Evolutionary conservation across 1,140 invertebrate genomes (phyloP).

Genomic region (Schlechtendalia chinensis): DNA sequence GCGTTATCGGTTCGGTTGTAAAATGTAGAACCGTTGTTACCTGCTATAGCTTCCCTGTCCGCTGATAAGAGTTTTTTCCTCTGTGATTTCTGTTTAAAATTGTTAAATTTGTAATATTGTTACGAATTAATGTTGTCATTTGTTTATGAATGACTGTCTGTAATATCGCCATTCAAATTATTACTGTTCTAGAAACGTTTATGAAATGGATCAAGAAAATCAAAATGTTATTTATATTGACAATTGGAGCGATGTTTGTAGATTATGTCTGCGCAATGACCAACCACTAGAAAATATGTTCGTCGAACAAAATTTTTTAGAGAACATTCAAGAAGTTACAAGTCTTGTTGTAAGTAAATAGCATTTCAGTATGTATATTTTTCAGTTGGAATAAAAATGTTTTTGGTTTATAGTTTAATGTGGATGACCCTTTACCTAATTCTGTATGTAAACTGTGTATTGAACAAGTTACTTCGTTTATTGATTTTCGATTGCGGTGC

Average conservation of each 20-base stretch:
- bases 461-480: slow-evolving; percentile 26
- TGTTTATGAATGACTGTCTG: too few species aligned
- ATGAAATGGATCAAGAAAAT: slow-evolving; percentile 20
- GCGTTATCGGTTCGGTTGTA: too few species aligned
- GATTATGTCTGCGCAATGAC: slow-evolving; percentile 39
- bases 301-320: not conserved
- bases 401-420: slow-evolving; percentile 13
- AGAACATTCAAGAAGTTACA: slow-evolving; percentile 32
- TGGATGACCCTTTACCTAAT: slow-evolving; percentile 26
- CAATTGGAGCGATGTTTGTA: slow-evolving; percentile 31
- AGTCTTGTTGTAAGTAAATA: not conserved
- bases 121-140: too few species aligned
- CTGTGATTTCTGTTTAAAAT: too few species aligned
- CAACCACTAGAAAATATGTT: slow-evolving; percentile 33
- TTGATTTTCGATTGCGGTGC: slow-evolving; percentile 34
- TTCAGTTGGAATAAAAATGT: not conserved
- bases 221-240: slow-evolving; percentile 30
- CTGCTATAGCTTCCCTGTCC: too few species aligned
- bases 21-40: too few species aligned
- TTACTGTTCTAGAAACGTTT: not conserved
- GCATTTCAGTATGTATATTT: not conserved
- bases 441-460: slow-evolving; percentile 33
- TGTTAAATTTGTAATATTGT: too few species aligned
- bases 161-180: too few species aligned
- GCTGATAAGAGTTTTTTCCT: too few species aligned